Evolutionary conservation across 1,140 invertebrate genomes (phyloP).

Genomic region (Drosophila quadrilineata): DNA sequence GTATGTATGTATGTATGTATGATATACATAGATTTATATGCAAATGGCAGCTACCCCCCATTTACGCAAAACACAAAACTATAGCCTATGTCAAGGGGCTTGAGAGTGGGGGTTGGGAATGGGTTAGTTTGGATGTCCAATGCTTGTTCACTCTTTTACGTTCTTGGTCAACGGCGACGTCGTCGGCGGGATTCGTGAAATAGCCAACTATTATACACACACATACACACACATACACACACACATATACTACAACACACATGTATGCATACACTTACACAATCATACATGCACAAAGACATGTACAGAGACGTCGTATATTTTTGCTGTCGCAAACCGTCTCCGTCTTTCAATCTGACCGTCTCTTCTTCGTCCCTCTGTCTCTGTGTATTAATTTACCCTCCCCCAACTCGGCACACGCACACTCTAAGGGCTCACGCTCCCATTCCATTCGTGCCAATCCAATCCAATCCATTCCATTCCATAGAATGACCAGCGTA

Average conservation of each 20-base stretch:
- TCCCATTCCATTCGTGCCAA: too few relatives aligned
- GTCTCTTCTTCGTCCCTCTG: conserved; percentile 5
- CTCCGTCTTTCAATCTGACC: conserved; percentile 29
- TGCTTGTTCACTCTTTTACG: conserved; percentile 40
- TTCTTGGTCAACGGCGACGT: conserved; percentile 65
- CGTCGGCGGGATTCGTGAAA: conserved; percentile 71
- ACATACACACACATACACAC: background rate
- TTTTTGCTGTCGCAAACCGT: conserved; percentile 57
- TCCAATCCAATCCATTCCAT: too few relatives aligned
- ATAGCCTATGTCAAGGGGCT: too few relatives aligned
- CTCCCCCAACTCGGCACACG: conserved; percentile 56
- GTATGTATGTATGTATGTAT: too few relatives aligned
- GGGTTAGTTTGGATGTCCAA: conserved; percentile 32
- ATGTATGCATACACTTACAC: conserved; percentile 28
- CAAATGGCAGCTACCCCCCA: conserved; percentile 52
- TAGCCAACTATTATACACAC: conserved; percentile 64
- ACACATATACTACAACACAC: too few relatives aligned
- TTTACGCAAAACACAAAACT: too few relatives aligned
- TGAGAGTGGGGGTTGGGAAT: conserved; percentile 1
- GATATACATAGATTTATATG: conserved; percentile 53
- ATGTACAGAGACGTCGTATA: conserved; percentile 44
- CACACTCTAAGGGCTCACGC: conserved; percentile 32
- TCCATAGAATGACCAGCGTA: too few relatives aligned
- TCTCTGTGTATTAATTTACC: conserved; percentile 72
- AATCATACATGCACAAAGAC: background rate